Conservation (phyloP, 2,797 vertebrate genomes). For the Gymnoscopelus braueri region DNA sequence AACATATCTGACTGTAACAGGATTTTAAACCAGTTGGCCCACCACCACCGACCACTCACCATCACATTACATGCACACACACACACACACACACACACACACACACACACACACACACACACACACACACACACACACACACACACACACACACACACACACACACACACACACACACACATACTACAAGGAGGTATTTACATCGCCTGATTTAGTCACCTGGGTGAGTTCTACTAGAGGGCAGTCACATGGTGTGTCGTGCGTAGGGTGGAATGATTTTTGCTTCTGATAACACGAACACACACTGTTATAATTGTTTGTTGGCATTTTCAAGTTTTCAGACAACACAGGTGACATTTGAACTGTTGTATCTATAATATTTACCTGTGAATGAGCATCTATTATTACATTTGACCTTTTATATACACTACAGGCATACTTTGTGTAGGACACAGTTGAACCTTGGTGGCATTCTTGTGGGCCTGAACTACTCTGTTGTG, state of each 20-base stretch:
- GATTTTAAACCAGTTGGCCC: constrained; percentile 55
- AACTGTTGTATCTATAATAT: constrained; percentile 2
- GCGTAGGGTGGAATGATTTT: constrained; percentile 21
- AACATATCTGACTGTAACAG: constrained; percentile 34
- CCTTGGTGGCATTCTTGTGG: constrained; percentile 14
- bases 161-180: constrained; percentile 27
- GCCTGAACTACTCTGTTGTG: constrained; percentile 26
- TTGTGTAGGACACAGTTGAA: constrained; percentile 5
- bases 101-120: not conserved
- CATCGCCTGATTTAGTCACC: constrained; percentile 46
- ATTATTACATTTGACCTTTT: not conserved
- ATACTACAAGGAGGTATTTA: constrained; percentile 55
- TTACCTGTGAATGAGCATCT: not conserved
- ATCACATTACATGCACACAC: constrained; percentile 22
- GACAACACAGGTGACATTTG: constrained; percentile 45
- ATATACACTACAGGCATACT: not conserved
- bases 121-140: not conserved
- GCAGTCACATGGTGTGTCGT: constrained; percentile 37
- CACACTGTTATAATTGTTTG: not conserved
- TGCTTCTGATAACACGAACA: constrained; percentile 23
- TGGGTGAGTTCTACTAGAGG: constrained; percentile 3
- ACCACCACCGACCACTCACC: not conserved
- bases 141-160: constrained; percentile 8
- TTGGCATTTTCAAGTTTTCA: constrained; percentile 21
- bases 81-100: constrained; percentile 27